These are phyloP conservation scores for Aethes cnicana DNA, from an alignment of 2,888 invertebrate genomes.

Conservation along the genomic window DNA sequence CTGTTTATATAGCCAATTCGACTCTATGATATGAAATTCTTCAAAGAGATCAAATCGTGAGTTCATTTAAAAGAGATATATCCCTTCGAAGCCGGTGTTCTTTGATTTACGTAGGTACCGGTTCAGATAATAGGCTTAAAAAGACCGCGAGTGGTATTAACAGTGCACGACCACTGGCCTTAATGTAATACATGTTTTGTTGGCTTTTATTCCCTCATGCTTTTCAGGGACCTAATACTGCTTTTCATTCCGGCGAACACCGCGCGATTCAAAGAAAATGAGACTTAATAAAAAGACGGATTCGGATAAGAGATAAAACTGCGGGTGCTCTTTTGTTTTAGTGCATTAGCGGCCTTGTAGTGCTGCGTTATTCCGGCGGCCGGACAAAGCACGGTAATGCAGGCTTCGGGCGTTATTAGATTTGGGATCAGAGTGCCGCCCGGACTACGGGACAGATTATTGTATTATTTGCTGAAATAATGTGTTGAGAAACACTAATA, in stretches of 20 bases:
- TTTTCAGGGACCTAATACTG: slow-evolving; percentile 51
- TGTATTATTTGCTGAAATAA: no score
- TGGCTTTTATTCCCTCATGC: slow-evolving; percentile 49
- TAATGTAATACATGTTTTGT: slow-evolving; percentile 27
- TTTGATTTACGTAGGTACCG: slow-evolving; percentile 47
- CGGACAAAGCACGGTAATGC: slow-evolving; percentile 12
- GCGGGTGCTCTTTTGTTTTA: slow-evolving; percentile 22
- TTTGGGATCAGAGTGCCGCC: slow-evolving; percentile 1
- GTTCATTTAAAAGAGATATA: not conserved
- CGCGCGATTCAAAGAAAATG: slow-evolving; percentile 41
- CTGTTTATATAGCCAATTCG: no score
- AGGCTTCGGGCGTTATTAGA: slow-evolving; percentile 5
- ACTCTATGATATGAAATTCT: not conserved
- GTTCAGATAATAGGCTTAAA: slow-evolving; percentile 52
- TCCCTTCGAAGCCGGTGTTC: slow-evolving; percentile 36
- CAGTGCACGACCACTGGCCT: slow-evolving; percentile 32
- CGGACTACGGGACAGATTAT: no score
- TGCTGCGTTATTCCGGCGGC: not conserved
- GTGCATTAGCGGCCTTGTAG: slow-evolving; percentile 22
- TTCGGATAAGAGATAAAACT: not conserved
- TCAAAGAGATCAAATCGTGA: slow-evolving; percentile 1
- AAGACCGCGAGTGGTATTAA: slow-evolving; percentile 32
- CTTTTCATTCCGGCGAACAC: slow-evolving; percentile 51
- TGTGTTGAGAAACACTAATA: no score
- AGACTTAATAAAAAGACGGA: slow-evolving; percentile 23